These are phyloP conservation scores for Uloborus plumipes DNA, from an alignment of 2,888 invertebrate species.

Conservation along the genomic window DNA sequence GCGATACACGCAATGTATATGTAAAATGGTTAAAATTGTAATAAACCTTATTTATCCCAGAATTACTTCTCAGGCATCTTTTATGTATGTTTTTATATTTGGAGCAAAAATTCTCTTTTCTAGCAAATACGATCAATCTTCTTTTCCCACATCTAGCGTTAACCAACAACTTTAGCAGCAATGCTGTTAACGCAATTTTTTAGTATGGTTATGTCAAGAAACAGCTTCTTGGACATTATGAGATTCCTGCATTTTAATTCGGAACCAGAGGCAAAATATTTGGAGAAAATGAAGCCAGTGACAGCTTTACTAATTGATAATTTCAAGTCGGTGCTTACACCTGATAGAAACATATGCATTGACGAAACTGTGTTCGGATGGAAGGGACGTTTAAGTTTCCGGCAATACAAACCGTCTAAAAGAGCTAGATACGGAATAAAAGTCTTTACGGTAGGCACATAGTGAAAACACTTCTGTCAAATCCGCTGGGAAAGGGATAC, in stretches of 20 bases:
- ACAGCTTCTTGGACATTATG: not conserved
- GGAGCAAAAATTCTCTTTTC: too few species aligned
- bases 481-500: not conserved
- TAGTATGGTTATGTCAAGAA: not conserved
- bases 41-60: too few species aligned
- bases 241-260: constrained; percentile 8
- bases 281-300: not conserved
- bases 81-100: too few species aligned
- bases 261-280: not conserved
- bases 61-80: too few species aligned
- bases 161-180: too few species aligned
- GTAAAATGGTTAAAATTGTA: too few species aligned
- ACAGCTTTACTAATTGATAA: not conserved
- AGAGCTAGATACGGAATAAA: not conserved
- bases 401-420: not conserved
- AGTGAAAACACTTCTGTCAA: not conserved
- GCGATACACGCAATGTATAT: too few species aligned
- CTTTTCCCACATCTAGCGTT: too few species aligned
- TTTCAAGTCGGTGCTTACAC: not conserved
- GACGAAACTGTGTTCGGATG: not conserved
- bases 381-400: not conserved
- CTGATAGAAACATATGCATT: not conserved
- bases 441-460: not conserved
- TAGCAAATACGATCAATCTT: too few species aligned
- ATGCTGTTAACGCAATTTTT: not conserved